Conservation (phyloP, 2,797 vertebrate genomes). For the Siniperca scherzeri region DNA sequence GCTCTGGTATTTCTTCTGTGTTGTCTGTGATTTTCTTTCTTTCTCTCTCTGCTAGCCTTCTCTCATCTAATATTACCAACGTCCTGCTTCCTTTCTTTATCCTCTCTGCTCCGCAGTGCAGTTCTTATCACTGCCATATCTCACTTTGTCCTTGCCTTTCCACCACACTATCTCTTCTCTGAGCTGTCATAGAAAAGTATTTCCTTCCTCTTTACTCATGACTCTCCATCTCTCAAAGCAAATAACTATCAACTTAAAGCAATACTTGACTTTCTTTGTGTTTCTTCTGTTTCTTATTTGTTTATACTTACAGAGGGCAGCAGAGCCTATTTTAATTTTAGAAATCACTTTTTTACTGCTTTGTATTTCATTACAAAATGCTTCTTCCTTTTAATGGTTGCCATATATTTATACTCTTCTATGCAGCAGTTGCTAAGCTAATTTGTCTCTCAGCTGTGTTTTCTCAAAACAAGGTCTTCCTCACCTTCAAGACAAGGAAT, state of each 20-base stretch:
- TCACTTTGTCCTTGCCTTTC: slow-evolving; percentile 40
- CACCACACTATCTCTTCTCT: background rate
- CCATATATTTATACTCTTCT: slow-evolving; percentile 9
- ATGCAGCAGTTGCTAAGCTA: slow-evolving; percentile 5
- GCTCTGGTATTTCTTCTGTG: background rate
- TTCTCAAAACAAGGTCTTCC: background rate
- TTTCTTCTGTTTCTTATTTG: background rate
- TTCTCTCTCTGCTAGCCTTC: background rate
- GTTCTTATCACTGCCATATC: slow-evolving; percentile 32
- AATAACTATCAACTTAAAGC: background rate
- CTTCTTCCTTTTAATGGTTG: slow-evolving; percentile 12
- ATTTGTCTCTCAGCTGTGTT: slow-evolving; percentile 13
- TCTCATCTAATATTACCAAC: background rate
- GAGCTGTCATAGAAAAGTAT: slow-evolving; percentile 16
- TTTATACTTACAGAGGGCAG: background rate
- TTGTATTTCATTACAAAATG: slow-evolving; percentile 32
- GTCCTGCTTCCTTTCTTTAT: background rate
- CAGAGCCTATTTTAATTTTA: slow-evolving; percentile 10
- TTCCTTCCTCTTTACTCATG: slow-evolving; percentile 6
- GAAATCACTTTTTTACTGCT: background rate
- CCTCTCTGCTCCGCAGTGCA: slow-evolving; percentile 19
- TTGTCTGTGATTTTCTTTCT: background rate
- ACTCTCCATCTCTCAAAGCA: background rate
- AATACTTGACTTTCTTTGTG: background rate
- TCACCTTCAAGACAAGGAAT: slow-evolving; percentile 6